These are phyloP conservation scores for Vollenhovia emeryi DNA, from an alignment of 1,140 invertebrate genomes.

Conservation along the genomic window DNA sequence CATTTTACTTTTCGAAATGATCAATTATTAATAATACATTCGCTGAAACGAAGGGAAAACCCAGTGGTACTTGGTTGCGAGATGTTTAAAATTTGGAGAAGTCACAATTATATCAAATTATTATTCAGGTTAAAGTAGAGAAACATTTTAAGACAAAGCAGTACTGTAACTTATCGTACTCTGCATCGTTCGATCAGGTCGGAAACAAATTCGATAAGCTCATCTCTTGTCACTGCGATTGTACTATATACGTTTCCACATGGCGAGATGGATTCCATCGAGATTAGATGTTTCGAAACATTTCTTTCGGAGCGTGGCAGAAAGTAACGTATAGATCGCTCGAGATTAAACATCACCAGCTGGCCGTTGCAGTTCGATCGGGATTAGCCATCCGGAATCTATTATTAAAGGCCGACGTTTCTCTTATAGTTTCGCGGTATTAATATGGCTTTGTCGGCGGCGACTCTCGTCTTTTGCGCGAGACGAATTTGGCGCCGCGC, in stretches of 20 bases:
- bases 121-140: not conserved
- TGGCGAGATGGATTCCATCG: not conserved
- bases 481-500: constrained; percentile 17
- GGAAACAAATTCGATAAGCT: not conserved
- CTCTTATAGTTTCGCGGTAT: constrained; percentile 25
- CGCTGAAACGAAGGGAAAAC: not conserved
- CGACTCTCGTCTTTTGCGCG: not conserved
- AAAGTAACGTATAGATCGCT: not conserved
- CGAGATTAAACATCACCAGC: not conserved
- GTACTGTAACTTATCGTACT: not conserved
- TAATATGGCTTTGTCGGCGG: constrained; percentile 33
- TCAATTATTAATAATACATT: not conserved
- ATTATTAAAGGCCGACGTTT: constrained; percentile 24
- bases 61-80: not conserved
- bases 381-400: constrained; percentile 1
- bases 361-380: not conserved
- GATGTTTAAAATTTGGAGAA: not conserved
- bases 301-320: not conserved
- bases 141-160: not conserved
- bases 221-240: not conserved
- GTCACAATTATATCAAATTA: not conserved
- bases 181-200: not conserved
- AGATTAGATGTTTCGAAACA: not conserved
- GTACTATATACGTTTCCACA: not conserved
- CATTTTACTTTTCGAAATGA: not conserved